phyloP scores from a whole-genome alignment of 2,113 vertebrate species.

The western clawed frog (Xenopus tropicalis) region UCB_Xtro_10.0 CM004446.2:144913501-144914000 shows the following conservation, averaged over 20 bases:
- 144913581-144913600: no score
- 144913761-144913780: conserved; percentile 78
- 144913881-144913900: conserved; percentile 96
- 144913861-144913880: conserved; percentile 95
- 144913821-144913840: conserved; percentile 84
- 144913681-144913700: background rate
- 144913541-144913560: no score
- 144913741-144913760: conserved; percentile 94
- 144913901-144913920: conserved; percentile 90
- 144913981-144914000: no score
- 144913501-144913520: no score
- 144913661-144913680: background rate
- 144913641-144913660: no score
- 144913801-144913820: conserved; percentile 91
- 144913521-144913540: no score
- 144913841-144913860: conserved; percentile 90
- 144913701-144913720: conserved; percentile 66
- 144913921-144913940: conserved; percentile 69
- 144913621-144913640: no score
- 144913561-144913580: no score
- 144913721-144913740: conserved; percentile 90
- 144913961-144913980: no score
- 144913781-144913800: conserved; percentile 91
- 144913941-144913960: no score
- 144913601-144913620: no score